These are phyloP conservation scores for Sesamia inferens DNA, from an alignment of 2,888 invertebrate species.

Conservation along the genomic window DNA sequence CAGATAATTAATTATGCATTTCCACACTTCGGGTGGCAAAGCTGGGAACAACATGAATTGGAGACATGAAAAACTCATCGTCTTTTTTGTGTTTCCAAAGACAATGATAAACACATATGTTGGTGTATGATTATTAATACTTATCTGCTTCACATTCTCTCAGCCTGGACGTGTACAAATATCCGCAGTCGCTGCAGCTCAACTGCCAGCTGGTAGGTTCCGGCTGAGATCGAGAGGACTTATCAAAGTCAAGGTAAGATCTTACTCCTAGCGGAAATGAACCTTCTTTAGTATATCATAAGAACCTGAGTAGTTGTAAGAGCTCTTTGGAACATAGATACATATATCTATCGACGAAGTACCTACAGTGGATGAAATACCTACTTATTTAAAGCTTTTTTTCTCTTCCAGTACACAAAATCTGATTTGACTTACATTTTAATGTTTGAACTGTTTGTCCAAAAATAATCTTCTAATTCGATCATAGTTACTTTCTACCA, in stretches of 20 bases:
- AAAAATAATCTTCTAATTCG: too few species aligned
- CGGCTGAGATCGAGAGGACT: constrained; percentile 92
- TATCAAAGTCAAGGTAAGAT: constrained; percentile 93
- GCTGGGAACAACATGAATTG: not conserved
- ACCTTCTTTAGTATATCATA: not conserved
- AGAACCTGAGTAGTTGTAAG: not conserved
- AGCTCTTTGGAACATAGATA: not conserved
- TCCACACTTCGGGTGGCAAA: too few species aligned
- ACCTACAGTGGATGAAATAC: too few species aligned
- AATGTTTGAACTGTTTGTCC: too few species aligned
- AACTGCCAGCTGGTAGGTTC: constrained; percentile 92
- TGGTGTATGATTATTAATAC: not conserved
- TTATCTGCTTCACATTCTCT: constrained; percentile 24
- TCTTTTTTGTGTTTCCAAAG: not conserved
- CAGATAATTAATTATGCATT: too few species aligned
- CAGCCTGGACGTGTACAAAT: constrained; percentile 92
- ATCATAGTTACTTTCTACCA: too few species aligned
- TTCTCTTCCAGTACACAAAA: too few species aligned
- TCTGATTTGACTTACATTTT: too few species aligned
- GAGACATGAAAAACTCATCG: not conserved
- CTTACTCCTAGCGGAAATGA: not conserved
- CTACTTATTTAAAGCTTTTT: too few species aligned
- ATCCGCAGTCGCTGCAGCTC: constrained; percentile 92
- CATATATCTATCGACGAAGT: not conserved
- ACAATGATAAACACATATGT: not conserved